Base-by-base conservation (phyloP, 2,113 vertebrate species). In the Alaudala cheleensis region DNA sequence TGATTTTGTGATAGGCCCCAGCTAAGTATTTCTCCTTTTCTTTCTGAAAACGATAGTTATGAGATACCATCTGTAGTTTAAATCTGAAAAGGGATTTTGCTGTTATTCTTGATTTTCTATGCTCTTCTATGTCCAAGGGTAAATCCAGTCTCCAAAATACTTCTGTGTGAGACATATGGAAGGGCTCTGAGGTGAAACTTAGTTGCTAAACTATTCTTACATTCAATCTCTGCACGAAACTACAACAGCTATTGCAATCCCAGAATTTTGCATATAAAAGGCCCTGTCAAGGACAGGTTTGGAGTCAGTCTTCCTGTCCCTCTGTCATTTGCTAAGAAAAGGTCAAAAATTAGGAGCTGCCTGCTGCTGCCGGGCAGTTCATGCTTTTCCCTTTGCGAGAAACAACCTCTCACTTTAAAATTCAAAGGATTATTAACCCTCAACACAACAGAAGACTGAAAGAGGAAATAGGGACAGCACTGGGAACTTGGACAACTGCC, bases 171-270 rank as follows among this genome's bases (percentile, higher is more conserved):
- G 17, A 23, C 15, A 5, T 44, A 20, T 51, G 49, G 57, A 71
- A 90, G 18, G 29, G 9, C 11, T 70, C 28, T 26, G 20, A 65
- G 53, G 14, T 23, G 16, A 61, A 50, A 47, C 13, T 33, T 25
- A 18, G 11, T 2, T 17, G 29, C n/a, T 49, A 42, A 58, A 40
- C 9, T 4, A 26, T 7, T 19, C 11, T 58, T 66, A 15, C 4
- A 31, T 66, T 65, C 47, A 34, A 18, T 16, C 49, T 60, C 58
- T 54, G 23, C 58, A 40, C 14, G 29, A 62, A 22, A 3, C 14
- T n/a, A 31, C 25, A 22, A 26, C 4, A 56, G 7, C 16, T 45
- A 23, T 26, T 0, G 1, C 40, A 85, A 5, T 10, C 2, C 29
- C 40, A 44, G 42, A 49, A 34, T 34, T 62, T 29, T 58, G 18